Evolutionary conservation across 2,888 invertebrate genomes (phyloP), one percentile per base, ranked within the genome.

Genomic region (Caprella mutica): DNA sequence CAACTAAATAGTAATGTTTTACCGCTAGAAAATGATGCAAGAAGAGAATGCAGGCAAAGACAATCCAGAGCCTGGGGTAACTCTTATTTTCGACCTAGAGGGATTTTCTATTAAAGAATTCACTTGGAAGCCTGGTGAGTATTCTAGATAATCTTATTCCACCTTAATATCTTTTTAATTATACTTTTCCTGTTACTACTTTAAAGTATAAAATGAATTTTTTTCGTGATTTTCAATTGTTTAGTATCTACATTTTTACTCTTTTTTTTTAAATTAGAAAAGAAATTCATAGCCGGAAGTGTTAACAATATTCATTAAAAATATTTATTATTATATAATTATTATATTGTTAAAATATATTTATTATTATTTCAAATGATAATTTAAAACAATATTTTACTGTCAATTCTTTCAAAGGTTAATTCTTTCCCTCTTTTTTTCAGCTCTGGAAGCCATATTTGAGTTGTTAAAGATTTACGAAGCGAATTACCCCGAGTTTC

Each of bases 401-500:
- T n/a, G n/a, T n/a, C n/a, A n/a, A n/a, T n/a, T n/a, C n/a, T n/a
- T n/a, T n/a, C n/a, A n/a, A n/a, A n/a, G n/a, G n/a, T 43, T 56
- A 56, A 52, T 59, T 52, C 38, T 19, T 55, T 65, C 29, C 52
- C n/a, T 56, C 38, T 50, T 62, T 58, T 66, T 72, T 75, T 38
- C 70, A 83, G 88, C 86, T 55, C 82, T 85, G 1, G 86, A 91
- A 73, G 78, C 87, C 69, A 82, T 89, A 24, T 80, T 91, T 68
- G 79, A 83, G 0, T 72, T 90, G 33, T 80, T 91, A 39, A 84
- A 89, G 72, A 81, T 90, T 71, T 87, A 92, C 70, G 91, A 91
- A 73, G 85, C 87, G 48, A 91, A 93, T 74, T 92, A 91, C 71
- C 92, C 92, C 0, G 92, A 93, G 75, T 84, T 90, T 69, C 75